Evolutionary conservation across 2,797 vertebrate genomes (phyloP), one percentile per base, ranked within the genome.

Genomic region (Mus spretus): DNA sequence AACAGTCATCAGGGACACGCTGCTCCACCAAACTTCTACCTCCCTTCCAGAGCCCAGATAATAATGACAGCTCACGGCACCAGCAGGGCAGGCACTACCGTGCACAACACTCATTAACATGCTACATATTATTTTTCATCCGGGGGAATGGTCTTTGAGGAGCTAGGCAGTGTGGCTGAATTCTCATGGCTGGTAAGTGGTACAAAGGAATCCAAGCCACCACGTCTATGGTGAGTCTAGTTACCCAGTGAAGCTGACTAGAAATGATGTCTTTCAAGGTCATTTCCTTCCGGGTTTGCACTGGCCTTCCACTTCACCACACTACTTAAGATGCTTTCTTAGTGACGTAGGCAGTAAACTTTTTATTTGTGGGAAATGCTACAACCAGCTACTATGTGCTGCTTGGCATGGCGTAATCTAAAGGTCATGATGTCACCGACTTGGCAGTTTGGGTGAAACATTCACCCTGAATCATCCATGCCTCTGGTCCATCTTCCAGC

Each of bases 401-500:
- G 15, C 63, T 28, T 90, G 40, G 77, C 7, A 77, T 6, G 40
- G 57, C 50, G 90, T 77, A 91, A 57, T 65, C 67, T 44, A 78
- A 92, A 59, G 20, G 31, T 22, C 53, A 19, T 65, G 17, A 90
- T 19, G 50, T 87, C 84, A 50, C 19, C 11, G 4, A 37, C 6
- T 24, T 0, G 31, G 26, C 34, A 67, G 95, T 15, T 59, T 37
- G 53, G 12, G 55, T 19, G 84, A 90, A 96, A 79, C 2, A 10
- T 47, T 88, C 65, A 88, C 67, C 61, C 31, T 82, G 55, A 53
- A 85, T 92, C 94, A 84, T 26, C 67, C 20, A 24, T 12, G 37
- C 63, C 75, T 88, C 88, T 91, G 40, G 74, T 53, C 87, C 22
- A 55, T 22, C 53, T 88, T 72, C 34, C 40, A 94, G 24, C 65